Evolutionary conservation across 2,888 invertebrate species (phyloP).

Genomic region (Synergus itoensis): DNA sequence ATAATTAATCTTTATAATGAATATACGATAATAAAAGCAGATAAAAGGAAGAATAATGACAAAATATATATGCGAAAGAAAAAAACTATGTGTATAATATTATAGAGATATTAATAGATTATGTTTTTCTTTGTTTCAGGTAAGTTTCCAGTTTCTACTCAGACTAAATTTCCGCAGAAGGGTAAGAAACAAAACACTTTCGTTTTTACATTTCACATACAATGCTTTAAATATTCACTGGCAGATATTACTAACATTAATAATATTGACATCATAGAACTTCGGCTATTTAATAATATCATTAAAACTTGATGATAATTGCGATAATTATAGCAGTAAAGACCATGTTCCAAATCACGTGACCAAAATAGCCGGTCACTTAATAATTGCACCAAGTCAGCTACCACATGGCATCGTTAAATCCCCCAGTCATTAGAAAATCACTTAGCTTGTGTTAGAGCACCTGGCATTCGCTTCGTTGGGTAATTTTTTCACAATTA

Average conservation of each 20-base stretch:
- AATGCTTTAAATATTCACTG: no score
- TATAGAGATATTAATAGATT: background rate
- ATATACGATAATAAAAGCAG: background rate
- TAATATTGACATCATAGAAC: no score
- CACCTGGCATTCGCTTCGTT: slow-evolving; percentile 22
- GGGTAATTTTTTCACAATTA: slow-evolving; percentile 12
- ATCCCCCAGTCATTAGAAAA: slow-evolving; percentile 12
- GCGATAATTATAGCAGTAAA: background rate
- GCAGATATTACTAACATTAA: no score
- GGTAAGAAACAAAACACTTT: background rate
- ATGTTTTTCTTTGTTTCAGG: background rate
- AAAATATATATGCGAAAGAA: background rate
- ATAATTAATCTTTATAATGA: background rate
- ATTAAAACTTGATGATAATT: background rate
- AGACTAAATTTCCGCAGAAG: background rate
- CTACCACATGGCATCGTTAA: background rate
- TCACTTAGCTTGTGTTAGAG: slow-evolving; percentile 19
- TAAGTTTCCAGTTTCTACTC: background rate
- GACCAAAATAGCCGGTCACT: slow-evolving; percentile 1
- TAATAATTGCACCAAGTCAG: slow-evolving; percentile 6
- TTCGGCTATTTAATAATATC: no score
- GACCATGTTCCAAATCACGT: background rate
- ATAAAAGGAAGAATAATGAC: background rate
- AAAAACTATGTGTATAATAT: background rate
- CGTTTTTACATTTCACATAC: no score